Evolutionary conservation across 2,797 vertebrate genomes (phyloP).

Genomic region (Sebastes steindachneri): DNA sequence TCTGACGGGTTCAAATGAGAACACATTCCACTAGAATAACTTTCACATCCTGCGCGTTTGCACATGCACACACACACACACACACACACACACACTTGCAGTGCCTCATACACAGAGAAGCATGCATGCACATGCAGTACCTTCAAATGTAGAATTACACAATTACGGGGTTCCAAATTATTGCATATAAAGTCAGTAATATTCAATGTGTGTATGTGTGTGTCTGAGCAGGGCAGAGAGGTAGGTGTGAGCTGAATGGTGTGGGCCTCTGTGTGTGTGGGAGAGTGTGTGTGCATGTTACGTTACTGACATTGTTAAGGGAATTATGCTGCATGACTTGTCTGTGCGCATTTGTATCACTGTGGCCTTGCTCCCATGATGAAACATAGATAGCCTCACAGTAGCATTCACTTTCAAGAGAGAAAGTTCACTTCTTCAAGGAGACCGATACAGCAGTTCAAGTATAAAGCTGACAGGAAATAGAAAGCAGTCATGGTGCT

Average conservation of each 20-base stretch:
- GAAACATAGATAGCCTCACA: slow-evolving; percentile 50
- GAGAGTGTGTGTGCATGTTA: slow-evolving; percentile 7
- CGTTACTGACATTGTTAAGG: slow-evolving; percentile 58
- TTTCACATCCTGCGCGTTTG: slow-evolving; percentile 31
- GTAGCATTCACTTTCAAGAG: slow-evolving; percentile 28
- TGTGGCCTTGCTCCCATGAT: slow-evolving; percentile 51
- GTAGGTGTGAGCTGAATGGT: not conserved
- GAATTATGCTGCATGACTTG: slow-evolving; percentile 66
- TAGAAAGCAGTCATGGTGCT: not conserved
- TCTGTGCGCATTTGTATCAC: slow-evolving; percentile 65
- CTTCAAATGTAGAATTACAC: slow-evolving; percentile 4
- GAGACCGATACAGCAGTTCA: not conserved
- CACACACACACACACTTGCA: not conserved
- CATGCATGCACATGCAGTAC: not conserved
- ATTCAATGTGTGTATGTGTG: not conserved
- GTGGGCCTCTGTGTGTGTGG: not conserved
- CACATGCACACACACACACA: not conserved
- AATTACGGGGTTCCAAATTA: not conserved
- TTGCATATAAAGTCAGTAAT: not conserved
- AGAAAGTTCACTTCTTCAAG: slow-evolving; percentile 39
- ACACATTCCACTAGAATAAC: slow-evolving; percentile 75
- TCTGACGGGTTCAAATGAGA: slow-evolving; percentile 67
- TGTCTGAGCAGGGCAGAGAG: not conserved
- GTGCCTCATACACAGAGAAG: not conserved
- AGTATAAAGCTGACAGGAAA: not conserved